Evolutionary conservation across 2,888 invertebrate species (phyloP).

Genomic region (Chrysotoxum bicinctum): DNA sequence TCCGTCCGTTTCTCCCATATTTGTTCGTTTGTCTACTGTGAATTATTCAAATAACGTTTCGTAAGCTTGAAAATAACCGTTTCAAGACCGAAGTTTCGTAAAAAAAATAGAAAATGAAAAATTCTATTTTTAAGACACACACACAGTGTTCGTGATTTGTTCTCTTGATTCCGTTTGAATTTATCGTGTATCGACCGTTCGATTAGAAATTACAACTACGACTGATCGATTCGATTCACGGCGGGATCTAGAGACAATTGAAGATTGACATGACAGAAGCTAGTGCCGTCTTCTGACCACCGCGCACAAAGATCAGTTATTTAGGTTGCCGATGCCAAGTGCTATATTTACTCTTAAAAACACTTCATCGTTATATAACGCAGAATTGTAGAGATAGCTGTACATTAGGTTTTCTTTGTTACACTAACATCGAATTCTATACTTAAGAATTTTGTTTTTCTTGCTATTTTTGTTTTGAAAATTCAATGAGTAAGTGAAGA

Average conservation of each 20-base stretch:
- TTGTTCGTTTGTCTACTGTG: conserved; percentile 74
- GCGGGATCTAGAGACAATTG: conserved; percentile 56
- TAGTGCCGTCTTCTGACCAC: conserved; percentile 63
- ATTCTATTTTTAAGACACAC: conserved; percentile 65
- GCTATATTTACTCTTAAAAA: conserved; percentile 65
- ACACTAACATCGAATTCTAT: conserved; percentile 15
- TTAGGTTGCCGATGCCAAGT: conserved; percentile 74
- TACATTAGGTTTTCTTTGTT: conserved; percentile 23
- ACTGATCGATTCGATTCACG: conserved; percentile 77
- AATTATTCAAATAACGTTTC: conserved; percentile 75
- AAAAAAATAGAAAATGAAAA: conserved; percentile 16
- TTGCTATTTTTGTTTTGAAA: conserved; percentile 37
- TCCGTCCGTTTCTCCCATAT: conserved; percentile 81
- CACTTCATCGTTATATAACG: conserved; percentile 62
- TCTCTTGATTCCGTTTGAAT: conserved; percentile 56
- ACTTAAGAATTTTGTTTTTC: conserved; percentile 25
- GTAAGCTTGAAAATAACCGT: conserved; percentile 70
- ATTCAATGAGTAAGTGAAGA: conserved; percentile 48
- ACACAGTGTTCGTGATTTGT: conserved; percentile 63
- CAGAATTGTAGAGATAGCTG: not conserved
- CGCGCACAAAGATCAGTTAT: conserved; percentile 71
- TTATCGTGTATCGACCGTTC: conserved; percentile 79
- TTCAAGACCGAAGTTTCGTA: conserved; percentile 66
- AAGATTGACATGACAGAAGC: conserved; percentile 52
- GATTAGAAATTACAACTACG: conserved; percentile 81